A percentile compares a stretch with the other conserved stretches of the same genome.
Conservation (phyloP, 2,113 vertebrate species). For the Nothocercus nigrocapillus region DNA sequence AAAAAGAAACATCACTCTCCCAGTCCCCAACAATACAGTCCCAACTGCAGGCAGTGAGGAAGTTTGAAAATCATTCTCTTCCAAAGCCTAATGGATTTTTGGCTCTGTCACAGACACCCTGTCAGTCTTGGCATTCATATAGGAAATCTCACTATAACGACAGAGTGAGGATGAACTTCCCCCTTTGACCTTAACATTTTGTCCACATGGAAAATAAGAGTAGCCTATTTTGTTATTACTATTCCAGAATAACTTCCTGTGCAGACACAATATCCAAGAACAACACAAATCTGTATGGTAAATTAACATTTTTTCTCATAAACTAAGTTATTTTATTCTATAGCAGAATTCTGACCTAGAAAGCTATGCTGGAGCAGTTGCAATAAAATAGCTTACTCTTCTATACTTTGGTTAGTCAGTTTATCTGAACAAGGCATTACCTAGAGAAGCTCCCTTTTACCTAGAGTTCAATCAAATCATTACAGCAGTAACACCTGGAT, state of each 20-base stretch:
- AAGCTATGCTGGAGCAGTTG: not conserved
- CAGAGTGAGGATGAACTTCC: not conserved
- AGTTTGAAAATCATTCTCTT: not conserved
- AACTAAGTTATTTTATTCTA: not conserved
- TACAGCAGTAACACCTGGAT: not conserved
- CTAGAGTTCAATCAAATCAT: not conserved
- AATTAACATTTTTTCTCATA: not conserved
- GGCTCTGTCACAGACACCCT: not conserved
- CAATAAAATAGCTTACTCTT: not conserved
- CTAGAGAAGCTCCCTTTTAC: not conserved
- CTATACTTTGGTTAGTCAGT: fast-evolving
- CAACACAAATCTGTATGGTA: not conserved
- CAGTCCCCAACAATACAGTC: not conserved
- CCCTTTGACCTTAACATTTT: not conserved
- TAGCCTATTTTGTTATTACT: not conserved
- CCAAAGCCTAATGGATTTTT: not conserved
- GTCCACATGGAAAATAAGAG: not conserved
- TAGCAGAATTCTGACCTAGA: not conserved
- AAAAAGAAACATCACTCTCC: not conserved
- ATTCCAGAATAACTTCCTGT: not conserved
- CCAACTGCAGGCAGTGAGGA: not conserved
- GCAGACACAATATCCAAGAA: not conserved
- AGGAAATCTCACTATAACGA: not conserved
- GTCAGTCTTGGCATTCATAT: not conserved
- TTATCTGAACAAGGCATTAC: not conserved